Base-by-base conservation (phyloP, 2,888 invertebrate species). In the Tupiocoris notatus region DNA sequence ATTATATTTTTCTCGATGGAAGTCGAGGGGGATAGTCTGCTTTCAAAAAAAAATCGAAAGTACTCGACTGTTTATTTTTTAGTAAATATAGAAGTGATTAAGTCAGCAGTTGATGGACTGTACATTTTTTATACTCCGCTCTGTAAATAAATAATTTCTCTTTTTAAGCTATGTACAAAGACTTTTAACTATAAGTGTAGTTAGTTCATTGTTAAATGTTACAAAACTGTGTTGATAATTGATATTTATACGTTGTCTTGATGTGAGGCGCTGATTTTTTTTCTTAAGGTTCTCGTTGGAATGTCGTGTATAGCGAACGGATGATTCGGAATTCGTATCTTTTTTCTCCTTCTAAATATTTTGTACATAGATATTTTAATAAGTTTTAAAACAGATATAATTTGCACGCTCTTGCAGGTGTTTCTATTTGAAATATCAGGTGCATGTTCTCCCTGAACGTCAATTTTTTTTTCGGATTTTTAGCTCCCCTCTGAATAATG, bases 101-200 rank as follows among this genome's bases (percentile, higher is more conserved):
- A 77, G 73, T 77, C 77, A 54, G 68, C 23, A 58, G 58, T 75
- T 77, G 68, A 63, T 61, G 62, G 68, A 66, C 68, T 59, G 24
- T 70, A 73, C 67, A 61, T 76, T 70, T 77, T n/a, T 77, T 75
- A 63, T 68, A 75, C 77, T 75, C 74, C 66, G 74, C 77, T 65
- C 66, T 78, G 78, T 78, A 78, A 64, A 78, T 78, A 78, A 62
- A 64, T 64, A 63, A 59, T n/a, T 24, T 1, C 24, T 39, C 56
- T 20, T 68, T 67, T 58, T n/a, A 67, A 61, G 24, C 20, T 62
- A 59, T 78, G 78, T 78, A 78, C 78, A 78, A 78, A 78, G 78
- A 78, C 78, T 78, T 56, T 25, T 58, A 58, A 59, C 39, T 7
- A 39, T 24, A 58, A 70, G 56, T 21, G 57, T 58, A 25, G 18